Base-by-base conservation (phyloP, 2,888 invertebrate genomes). In the Aromia moschata region DNA sequence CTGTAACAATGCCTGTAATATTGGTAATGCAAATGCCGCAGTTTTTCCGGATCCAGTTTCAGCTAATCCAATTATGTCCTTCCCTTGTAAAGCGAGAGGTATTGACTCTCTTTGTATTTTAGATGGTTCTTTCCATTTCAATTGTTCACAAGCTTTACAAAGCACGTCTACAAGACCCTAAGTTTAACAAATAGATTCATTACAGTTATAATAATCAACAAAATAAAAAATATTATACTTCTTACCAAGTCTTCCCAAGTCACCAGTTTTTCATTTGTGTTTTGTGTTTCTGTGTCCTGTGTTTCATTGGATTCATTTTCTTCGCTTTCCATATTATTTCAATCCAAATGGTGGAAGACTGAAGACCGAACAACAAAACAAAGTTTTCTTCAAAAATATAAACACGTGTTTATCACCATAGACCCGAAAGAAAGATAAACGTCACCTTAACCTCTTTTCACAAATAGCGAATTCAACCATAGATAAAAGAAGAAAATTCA, bases 1-100 rank as follows among this genome's bases (percentile, higher is more conserved):
- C 68, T 96, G 92, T 37, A 99, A 81, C 11, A 98, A 82, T 0
- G 92, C 86, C 75, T 99, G 98, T 20, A 99, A 80, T 64, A 99
- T 98, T 0, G 99, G 99, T 60, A 99, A 79, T 0, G 97, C 97
- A 82, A 99, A 99, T 0, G 99, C 97, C 2, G 93, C 99, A 0
- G 99, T 99, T 83, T 99, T 99, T 1, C 96, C 96, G 0, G 96
- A 96, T 1, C 96, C 96, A 0, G 93, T 93, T 70, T 97, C 97
- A 71, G 87, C 85, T 53, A 89, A 78, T 0, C 87, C 84, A 56
- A 84, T 84, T 1, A 83, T 79, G 70, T 89, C 89, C 77, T 88
- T 89, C 79, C 96, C 96, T 83, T 92, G 85, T 33, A 99, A 79
- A 0, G 97, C 94, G 1, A 95, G 81, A 0, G 98, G 98, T 72